A percentile compares a stretch with the other conserved stretches of the same genome.
These are phyloP conservation scores for Stenolophus ochropezus DNA, from an alignment of 2,888 invertebrate species.

Conservation along the genomic window DNA sequence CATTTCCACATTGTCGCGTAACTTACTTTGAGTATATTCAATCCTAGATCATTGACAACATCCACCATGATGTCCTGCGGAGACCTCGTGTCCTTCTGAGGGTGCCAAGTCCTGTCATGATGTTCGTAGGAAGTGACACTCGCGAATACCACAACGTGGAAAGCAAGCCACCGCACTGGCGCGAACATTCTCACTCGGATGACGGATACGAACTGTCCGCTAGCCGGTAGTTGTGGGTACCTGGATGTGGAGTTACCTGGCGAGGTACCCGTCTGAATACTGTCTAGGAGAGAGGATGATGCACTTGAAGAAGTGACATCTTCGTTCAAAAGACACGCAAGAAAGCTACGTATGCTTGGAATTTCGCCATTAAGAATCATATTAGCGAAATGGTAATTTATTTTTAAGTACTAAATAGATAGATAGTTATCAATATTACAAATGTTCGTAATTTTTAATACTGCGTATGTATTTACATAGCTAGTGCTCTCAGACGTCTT, in stretches of 20 bases:
- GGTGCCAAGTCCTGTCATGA: conserved; percentile 33
- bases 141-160: conserved; percentile 18
- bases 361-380: neutral
- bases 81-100: conserved; percentile 67
- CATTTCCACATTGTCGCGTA: conserved; percentile 15
- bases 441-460: neutral
- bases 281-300: conserved; percentile 7
- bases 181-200: conserved; percentile 47
- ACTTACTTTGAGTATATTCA: conserved; percentile 79
- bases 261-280: neutral
- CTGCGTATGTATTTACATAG: neutral
- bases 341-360: neutral
- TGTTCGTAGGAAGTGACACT: neutral
- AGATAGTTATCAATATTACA: neutral
- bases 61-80: conserved; percentile 87
- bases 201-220: conserved; percentile 37
- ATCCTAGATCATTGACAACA: conserved; percentile 83
- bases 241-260: conserved; percentile 32
- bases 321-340: neutral
- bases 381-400: neutral
- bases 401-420: neutral
- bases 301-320: neutral
- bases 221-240: conserved; percentile 21
- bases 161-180: neutral
- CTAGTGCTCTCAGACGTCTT: neutral